These are phyloP conservation scores for Zaprionus capensis DNA, from an alignment of 1,140 invertebrate genomes.

Conservation along the genomic window DNA sequence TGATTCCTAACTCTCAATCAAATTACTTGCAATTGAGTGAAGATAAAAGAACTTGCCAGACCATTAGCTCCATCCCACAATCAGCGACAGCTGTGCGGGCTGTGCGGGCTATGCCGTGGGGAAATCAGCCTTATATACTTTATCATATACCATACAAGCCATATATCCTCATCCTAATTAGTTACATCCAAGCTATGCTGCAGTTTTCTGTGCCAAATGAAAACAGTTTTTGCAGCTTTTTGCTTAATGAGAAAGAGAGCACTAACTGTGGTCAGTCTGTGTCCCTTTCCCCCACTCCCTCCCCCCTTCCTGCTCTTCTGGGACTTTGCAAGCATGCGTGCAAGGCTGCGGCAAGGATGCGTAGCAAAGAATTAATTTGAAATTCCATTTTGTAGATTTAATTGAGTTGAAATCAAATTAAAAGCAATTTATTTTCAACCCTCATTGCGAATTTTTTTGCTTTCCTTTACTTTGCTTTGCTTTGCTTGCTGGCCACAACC, in stretches of 20 bases:
- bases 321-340: constrained; percentile 21
- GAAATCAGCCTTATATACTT: not conserved
- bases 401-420: constrained; percentile 85
- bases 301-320: not conserved
- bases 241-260: not conserved
- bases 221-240: not conserved
- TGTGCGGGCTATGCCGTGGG: constrained; percentile 33
- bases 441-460: constrained; percentile 76
- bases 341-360: constrained; percentile 38
- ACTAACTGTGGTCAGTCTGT: not conserved
- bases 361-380: constrained; percentile 79
- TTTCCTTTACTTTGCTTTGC: constrained; percentile 14
- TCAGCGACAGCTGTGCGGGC: constrained; percentile 57
- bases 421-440: constrained; percentile 84
- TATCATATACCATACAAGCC: not conserved
- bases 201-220: constrained; percentile 3
- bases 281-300: not conserved
- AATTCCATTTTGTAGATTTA: constrained; percentile 84
- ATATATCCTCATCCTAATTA: constrained; percentile 44
- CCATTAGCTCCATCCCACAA: constrained; percentile 17
- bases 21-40: not conserved
- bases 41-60: not conserved
- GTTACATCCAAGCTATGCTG: constrained; percentile 8
- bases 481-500: constrained; percentile 19
- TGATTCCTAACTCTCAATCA: not conserved